These are phyloP conservation scores for Bovichtus diacanthus DNA, from an alignment of 2,797 vertebrate species.

Conservation along the genomic window DNA sequence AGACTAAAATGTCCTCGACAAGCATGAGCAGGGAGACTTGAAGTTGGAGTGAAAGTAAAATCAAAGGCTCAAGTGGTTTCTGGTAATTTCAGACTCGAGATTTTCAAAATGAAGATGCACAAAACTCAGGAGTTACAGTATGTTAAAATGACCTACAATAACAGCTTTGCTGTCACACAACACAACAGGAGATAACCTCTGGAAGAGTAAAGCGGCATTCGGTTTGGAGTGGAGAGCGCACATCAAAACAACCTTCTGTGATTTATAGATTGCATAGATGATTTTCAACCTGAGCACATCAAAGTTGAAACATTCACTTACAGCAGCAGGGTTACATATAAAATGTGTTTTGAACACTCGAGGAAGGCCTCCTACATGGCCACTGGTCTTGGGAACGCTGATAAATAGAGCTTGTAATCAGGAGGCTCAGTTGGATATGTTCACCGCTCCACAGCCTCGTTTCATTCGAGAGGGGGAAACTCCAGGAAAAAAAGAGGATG, in stretches of 20 bases:
- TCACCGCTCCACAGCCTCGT: constrained; percentile 21
- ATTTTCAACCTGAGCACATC: constrained; percentile 41
- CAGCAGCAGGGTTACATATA: constrained; percentile 37
- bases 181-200: constrained; percentile 21
- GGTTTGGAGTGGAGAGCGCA: constrained; percentile 6
- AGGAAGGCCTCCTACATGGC: constrained; percentile 31
- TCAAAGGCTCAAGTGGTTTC: constrained; percentile 30
- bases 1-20: constrained; percentile 39
- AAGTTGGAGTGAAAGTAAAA: constrained; percentile 31
- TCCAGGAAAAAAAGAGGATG: constrained; percentile 1
- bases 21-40: constrained; percentile 12
- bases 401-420: constrained; percentile 62
- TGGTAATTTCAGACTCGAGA: not conserved
- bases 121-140: not conserved
- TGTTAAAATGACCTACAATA: constrained; percentile 8
- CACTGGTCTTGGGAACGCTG: constrained; percentile 32
- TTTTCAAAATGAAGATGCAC: constrained; percentile 13
- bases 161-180: constrained; percentile 11
- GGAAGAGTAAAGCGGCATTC: constrained; percentile 18
- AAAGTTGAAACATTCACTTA: constrained; percentile 20
- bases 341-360: constrained; percentile 51
- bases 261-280: constrained; percentile 42
- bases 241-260: constrained; percentile 33
- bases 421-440: constrained; percentile 35
- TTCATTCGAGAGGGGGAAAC: constrained; percentile 34